Evolutionary conservation across 2,888 invertebrate species (phyloP), one percentile per base, ranked within the genome.

Genomic region (Hybos culiciformis): DNA sequence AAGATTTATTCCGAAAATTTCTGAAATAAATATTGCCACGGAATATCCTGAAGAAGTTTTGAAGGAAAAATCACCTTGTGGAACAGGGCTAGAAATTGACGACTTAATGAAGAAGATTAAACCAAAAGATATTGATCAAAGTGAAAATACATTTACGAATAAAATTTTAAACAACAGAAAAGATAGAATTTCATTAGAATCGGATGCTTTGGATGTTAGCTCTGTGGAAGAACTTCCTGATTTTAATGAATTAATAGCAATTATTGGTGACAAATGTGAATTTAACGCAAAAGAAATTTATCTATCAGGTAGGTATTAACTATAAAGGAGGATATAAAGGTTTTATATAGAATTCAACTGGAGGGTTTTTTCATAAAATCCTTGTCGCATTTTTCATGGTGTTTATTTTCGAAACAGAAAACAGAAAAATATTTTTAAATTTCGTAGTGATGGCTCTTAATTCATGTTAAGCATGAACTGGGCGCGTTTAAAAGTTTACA

Each of bases 31-130:
- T 21, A 41, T 54, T 41, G 53, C 55, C 6, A 24, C 47, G 2
- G 64, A 66, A 45, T 60, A 57, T 46, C 65, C 65, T 0, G 64
- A 63, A 36, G 36, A 51, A 2, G 61, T 59, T 50, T 53, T 65
- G 1, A 48, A 53, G 6, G 62, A 60, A 42, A 53, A 54, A 31
- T 48, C 18, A 5, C 19, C 42, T 9, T 52, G 59, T 3, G 56
- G 58, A 38, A 59, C 59, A 29, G 59, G 59, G 1, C 52, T 58
- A 19, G 54, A 62, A 41, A 52, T 63, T 3, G 49, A 55, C 17
- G 54, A 59, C 39, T 56, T 62, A 26, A 12, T 12, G n/a, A 8
- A n/a, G 29, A 29, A n/a, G 29, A 29, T 12, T 29, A 2, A 12
- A 3, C 7, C 12, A 8, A 8, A 29, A 2, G 29, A n/a, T 5